Conservation (phyloP, 2,113 vertebrate species). For the Miniopterus natalensis region DNA sequence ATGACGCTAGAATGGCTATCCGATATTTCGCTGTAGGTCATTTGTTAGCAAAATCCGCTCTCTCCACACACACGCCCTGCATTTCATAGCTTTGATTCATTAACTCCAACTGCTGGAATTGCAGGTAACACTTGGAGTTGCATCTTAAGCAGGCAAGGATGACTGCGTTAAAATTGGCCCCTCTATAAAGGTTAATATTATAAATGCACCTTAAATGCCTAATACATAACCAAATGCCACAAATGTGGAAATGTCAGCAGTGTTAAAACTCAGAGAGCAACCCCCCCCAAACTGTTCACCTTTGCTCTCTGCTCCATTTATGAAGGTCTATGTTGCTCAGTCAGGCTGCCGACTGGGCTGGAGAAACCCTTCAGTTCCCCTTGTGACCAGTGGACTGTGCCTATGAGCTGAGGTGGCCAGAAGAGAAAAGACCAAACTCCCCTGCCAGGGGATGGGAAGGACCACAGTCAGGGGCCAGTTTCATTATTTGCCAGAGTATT, state of each 20-base stretch:
- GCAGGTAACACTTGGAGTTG: slow-evolving; percentile 69
- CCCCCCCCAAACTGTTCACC: slow-evolving; percentile 39
- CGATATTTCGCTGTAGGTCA: slow-evolving; percentile 73
- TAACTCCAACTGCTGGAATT: slow-evolving; percentile 72
- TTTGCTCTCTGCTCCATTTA: slow-evolving; percentile 60
- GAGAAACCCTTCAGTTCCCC: neutral
- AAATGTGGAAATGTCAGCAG: slow-evolving; percentile 85
- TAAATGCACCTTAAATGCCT: slow-evolving; percentile 86
- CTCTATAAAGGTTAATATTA: slow-evolving; percentile 85
- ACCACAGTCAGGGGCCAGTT: no score
- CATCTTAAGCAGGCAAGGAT: slow-evolving; percentile 82
- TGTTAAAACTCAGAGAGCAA: slow-evolving; percentile 74
- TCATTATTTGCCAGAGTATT: neutral
- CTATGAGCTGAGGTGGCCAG: neutral
- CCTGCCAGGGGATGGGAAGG: neutral
- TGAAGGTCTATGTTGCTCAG: neutral
- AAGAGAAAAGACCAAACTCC: neutral
- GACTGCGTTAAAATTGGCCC: slow-evolving; percentile 74
- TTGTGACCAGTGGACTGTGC: neutral
- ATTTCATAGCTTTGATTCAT: slow-evolving; percentile 82
- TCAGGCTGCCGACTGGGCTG: neutral
- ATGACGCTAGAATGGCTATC: slow-evolving; percentile 57
- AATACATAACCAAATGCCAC: slow-evolving; percentile 82
- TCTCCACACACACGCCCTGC: neutral
- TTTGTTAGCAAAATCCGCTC: slow-evolving; percentile 73